A percentile compares a stretch with the other conserved stretches of the same genome.
Conservation (phyloP, 1,140 invertebrate species). For the Metopolophium dirhodum region DNA sequence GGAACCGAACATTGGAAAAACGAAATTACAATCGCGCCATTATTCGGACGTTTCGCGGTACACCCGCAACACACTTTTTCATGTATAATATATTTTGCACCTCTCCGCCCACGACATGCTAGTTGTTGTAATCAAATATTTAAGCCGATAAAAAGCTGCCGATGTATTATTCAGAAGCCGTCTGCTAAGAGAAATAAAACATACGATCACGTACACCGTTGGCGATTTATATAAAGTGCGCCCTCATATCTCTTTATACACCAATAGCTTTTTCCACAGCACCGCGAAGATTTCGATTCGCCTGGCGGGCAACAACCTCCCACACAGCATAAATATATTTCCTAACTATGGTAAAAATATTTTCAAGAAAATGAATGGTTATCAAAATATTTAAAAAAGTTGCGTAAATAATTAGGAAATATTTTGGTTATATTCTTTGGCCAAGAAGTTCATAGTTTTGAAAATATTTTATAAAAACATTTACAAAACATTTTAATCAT, state of each 20-base stretch:
- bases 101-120: background rate
- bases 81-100: conserved; percentile 3
- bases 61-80: background rate
- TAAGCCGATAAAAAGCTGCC: conserved; percentile 36
- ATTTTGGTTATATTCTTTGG: no score
- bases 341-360: no score
- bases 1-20: background rate
- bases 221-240: conserved; percentile 50
- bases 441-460: no score
- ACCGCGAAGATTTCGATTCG: background rate
- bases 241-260: conserved; percentile 42
- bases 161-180: conserved; percentile 54
- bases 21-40: background rate
- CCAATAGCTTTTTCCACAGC: background rate
- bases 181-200: conserved; percentile 48
- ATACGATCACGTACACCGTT: conserved; percentile 43
- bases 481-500: no score
- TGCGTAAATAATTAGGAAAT: no score
- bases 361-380: no score
- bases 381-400: no score
- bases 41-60: background rate
- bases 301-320: background rate
- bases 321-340: no score
- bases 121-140: conserved; percentile 49
- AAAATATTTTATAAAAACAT: no score